phyloP scores from a whole-genome alignment of 53 echinoderm and acorn worm species.

The Mesocentrotus franciscanus region DNA sequence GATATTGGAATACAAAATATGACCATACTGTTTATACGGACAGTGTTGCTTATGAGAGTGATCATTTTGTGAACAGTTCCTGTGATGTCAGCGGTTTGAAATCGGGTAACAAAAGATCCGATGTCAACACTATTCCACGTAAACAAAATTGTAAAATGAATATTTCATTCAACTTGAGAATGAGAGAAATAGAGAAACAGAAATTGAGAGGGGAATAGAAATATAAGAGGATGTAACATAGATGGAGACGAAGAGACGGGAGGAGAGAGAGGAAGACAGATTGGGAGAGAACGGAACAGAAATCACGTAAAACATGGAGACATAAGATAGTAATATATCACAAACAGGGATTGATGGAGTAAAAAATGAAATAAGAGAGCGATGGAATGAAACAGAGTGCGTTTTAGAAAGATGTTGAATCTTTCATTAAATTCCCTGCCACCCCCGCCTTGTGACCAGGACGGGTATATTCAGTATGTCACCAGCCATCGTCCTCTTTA shows the following conservation, averaged over 20 bases:
- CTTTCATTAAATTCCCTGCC: no score
- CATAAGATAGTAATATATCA: no score
- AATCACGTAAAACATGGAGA: no score
- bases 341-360: no score
- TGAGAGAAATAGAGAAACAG: neutral
- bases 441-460: no score
- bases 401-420: no score
- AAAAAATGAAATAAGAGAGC: no score
- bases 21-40: neutral
- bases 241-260: neutral
- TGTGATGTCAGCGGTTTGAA: neutral
- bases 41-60: neutral
- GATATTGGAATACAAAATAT: constrained; percentile 41
- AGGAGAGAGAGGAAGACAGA: neutral
- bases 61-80: neutral
- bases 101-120: neutral
- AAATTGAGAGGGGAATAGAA: neutral
- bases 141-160: neutral
- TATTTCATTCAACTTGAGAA: neutral
- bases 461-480: no score
- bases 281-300: neutral
- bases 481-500: no score
- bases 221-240: neutral
- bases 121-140: neutral
- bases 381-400: no score